Percentiles rank a stretch among this genome's conserved stretches.
phyloP scores from a whole-genome alignment of 2,797 vertebrate species.

The Neosalanx taihuensis region DNA sequence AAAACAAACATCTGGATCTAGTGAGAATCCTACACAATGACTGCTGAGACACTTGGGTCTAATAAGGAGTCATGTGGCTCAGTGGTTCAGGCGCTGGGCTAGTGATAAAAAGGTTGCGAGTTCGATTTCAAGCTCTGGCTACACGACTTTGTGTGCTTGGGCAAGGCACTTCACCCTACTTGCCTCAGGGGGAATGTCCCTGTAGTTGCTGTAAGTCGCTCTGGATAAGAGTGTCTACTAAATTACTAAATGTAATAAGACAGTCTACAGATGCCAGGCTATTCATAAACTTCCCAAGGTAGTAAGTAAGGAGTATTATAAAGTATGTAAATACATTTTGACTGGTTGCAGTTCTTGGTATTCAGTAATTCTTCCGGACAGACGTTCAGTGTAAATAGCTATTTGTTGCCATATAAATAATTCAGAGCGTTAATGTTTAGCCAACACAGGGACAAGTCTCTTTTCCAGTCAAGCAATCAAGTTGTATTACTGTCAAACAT shows the following conservation, averaged over 20 bases:
- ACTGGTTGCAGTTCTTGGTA: background rate
- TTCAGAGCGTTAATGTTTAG: constrained; percentile 15
- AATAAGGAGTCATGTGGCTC: too few relatives aligned
- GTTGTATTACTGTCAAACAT: background rate
- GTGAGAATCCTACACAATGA: background rate
- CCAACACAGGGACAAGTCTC: background rate
- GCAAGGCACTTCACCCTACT: too few relatives aligned
- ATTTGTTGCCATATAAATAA: constrained; percentile 11
- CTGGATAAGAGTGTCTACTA: too few relatives aligned
- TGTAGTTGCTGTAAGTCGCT: too few relatives aligned
- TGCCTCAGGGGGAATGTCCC: too few relatives aligned
- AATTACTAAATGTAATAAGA: background rate
- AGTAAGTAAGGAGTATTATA: background rate
- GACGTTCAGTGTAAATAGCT: constrained; percentile 12
- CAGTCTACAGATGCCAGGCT: background rate
- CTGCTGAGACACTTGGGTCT: background rate
- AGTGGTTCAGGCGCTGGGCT: too few relatives aligned
- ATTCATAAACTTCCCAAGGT: constrained; percentile 2
- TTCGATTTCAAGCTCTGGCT: too few relatives aligned
- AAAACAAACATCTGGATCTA: constrained; percentile 6
- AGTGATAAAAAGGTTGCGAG: too few relatives aligned
- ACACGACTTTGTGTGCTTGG: too few relatives aligned
- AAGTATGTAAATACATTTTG: constrained; percentile 7
- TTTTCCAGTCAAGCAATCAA: background rate
- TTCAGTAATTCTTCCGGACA: background rate